Evolutionary conservation across 2,888 invertebrate species (phyloP).

Genomic region (Luperina testacea): DNA sequence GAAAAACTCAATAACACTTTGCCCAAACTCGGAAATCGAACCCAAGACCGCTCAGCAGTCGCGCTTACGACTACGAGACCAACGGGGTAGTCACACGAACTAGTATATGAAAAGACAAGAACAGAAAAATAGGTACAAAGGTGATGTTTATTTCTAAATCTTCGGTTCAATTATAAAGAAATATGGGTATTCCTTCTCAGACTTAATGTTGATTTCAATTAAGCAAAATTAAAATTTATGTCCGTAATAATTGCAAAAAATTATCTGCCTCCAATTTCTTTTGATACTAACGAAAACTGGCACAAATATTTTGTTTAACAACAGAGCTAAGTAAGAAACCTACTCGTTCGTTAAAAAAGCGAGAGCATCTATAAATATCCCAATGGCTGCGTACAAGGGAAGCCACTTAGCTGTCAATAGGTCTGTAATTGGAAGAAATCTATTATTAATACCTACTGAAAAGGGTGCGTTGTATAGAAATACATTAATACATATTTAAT

Average conservation of each 20-base stretch:
- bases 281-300: background rate
- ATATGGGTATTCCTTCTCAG: background rate
- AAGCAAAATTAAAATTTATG: background rate
- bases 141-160: too few species aligned
- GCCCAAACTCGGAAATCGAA: too few species aligned
- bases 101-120: too few species aligned
- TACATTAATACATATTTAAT: conserved; percentile 5
- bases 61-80: too few species aligned
- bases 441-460: conserved; percentile 31
- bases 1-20: too few species aligned
- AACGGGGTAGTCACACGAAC: too few species aligned
- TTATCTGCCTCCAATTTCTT: too few species aligned
- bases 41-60: too few species aligned
- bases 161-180: background rate
- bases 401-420: conserved; percentile 39
- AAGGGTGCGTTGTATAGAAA: background rate
- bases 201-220: background rate
- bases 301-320: conserved; percentile 34
- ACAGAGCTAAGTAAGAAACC: conserved; percentile 27
- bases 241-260: background rate
- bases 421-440: conserved; percentile 36
- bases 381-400: conserved; percentile 39
- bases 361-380: conserved; percentile 36
- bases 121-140: too few species aligned
- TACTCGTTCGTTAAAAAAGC: conserved; percentile 26